Base-by-base conservation (phyloP, 2,888 invertebrate species). In the Chorisops tibialis region DNA sequence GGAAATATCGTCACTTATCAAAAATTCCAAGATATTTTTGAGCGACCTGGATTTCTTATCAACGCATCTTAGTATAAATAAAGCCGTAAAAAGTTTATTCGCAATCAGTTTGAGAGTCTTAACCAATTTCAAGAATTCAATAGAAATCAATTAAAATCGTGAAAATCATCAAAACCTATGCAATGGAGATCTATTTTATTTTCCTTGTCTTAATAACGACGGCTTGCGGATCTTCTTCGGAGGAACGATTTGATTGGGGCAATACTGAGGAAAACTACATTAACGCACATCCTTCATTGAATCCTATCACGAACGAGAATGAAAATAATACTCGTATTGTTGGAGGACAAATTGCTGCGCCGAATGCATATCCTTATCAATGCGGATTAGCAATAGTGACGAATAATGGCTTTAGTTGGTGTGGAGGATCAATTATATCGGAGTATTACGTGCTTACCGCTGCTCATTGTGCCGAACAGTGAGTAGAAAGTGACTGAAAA, bases 381-480 rank as follows among this genome's bases (percentile, higher is more conserved):
- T 50, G 50, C 19, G 60, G 60, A 6, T n/a, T 60, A 7, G 30
- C n/a, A 1, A 7, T 60, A 4, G 43, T 18, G 12, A 12, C 41
- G 6, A 19, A 3, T 22, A 48, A 38, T 7, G 12, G 12, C 2
- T 12, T 21, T 5, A 48, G 48, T 7, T 59, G 48, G 48, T 59
- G 59, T 37, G 59, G 59, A 1, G 59, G 59, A 18, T 59, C 59
- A n/a, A 19, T 59, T 11, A 59, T 59, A 35, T 59, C 59, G 3
- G n/a, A 47, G 11, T 19, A 38, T 11, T 48, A 16, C n/a, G 11
- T 59, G 3, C 3, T 59, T 14, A 47, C 59, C 11, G 59, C 59
- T 14, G 59, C 59, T 12, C 59, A 59, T 38, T 59, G 59, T 22
- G 3, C 48, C 21, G 59, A 48, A 2, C 47, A 48, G 59, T 59